Evolutionary conservation across 2,888 invertebrate genomes (phyloP).

Genomic region (Leptopterna dolabrata): DNA sequence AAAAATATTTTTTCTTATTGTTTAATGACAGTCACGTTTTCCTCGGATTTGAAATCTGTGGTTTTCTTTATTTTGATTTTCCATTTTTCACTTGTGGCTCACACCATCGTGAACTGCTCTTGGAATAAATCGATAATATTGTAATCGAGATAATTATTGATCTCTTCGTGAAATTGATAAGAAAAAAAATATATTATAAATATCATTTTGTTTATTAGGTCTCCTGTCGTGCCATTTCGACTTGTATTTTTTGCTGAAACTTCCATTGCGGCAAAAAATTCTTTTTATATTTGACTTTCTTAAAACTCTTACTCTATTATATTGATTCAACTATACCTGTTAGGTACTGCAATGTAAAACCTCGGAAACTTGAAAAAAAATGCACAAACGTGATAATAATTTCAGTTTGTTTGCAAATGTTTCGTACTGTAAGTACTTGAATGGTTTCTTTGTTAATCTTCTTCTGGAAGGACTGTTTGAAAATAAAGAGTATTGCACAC

Average conservation of each 20-base stretch:
- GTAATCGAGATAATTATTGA: neutral
- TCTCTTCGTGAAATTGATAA: neutral
- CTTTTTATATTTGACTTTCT: neutral
- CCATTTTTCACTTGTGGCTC: neutral
- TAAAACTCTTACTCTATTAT: neutral
- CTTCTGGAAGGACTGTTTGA: conserved; percentile 3
- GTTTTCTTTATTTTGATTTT: conserved; percentile 15
- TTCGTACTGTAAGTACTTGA: neutral
- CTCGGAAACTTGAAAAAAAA: neutral
- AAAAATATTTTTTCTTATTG: neutral
- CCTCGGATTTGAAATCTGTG: neutral
- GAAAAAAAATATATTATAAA: neutral
- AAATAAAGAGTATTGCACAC: conserved; percentile 7
- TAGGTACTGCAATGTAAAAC: neutral
- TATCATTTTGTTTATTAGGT: conserved; percentile 1
- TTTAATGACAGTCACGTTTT: neutral
- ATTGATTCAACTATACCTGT: neutral
- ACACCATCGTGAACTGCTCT: neutral
- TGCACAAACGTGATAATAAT: neutral
- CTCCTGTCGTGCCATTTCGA: neutral
- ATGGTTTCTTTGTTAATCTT: neutral
- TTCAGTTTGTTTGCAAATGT: neutral
- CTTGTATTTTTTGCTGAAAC: conserved; percentile 2
- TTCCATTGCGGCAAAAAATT: neutral
- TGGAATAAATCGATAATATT: neutral